These are phyloP conservation scores for Oegoconia quadripuncta DNA, from an alignment of 2,888 invertebrate species.

Conservation along the genomic window DNA sequence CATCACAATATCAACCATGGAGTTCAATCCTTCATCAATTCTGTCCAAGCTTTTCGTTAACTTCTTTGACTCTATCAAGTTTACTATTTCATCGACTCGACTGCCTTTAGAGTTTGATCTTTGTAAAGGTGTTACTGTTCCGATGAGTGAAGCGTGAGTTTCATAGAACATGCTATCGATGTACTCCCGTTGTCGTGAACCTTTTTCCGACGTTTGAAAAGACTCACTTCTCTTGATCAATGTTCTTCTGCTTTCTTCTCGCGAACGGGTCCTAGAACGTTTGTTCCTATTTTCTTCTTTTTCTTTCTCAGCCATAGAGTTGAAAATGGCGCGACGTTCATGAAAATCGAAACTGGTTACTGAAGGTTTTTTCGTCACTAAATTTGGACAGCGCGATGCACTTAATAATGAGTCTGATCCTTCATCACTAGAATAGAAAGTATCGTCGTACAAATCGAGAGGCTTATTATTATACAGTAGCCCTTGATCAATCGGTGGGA, in stretches of 20 bases:
- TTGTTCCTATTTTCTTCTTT: constrained; percentile 51
- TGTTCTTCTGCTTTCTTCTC: constrained; percentile 53
- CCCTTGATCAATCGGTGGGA: constrained; percentile 80
- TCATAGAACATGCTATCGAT: constrained; percentile 82
- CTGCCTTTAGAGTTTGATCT: constrained; percentile 58
- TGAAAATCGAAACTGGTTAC: constrained; percentile 62
- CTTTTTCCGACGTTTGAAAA: constrained; percentile 67
- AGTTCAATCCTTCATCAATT: constrained; percentile 85
- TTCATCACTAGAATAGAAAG: constrained; percentile 81
- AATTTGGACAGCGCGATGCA: constrained; percentile 74
- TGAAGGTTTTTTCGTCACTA: constrained; percentile 56
- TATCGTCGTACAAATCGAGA: constrained; percentile 76
- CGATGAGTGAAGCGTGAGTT: constrained; percentile 54
- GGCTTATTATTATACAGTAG: constrained; percentile 75
- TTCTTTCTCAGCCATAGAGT: constrained; percentile 76
- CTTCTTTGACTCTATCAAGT: constrained; percentile 79
- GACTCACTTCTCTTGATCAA: constrained; percentile 72
- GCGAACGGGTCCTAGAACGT: constrained; percentile 57
- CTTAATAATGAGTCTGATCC: constrained; percentile 86
- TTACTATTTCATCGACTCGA: constrained; percentile 71
- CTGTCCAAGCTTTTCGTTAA: constrained; percentile 88
- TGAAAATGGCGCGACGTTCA: constrained; percentile 79
- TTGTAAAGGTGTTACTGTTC: constrained; percentile 32
- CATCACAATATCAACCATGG: constrained; percentile 85
- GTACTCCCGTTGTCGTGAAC: constrained; percentile 66